phyloP scores from a whole-genome alignment of 2,888 invertebrate genomes.

The Acronicta alni region DNA sequence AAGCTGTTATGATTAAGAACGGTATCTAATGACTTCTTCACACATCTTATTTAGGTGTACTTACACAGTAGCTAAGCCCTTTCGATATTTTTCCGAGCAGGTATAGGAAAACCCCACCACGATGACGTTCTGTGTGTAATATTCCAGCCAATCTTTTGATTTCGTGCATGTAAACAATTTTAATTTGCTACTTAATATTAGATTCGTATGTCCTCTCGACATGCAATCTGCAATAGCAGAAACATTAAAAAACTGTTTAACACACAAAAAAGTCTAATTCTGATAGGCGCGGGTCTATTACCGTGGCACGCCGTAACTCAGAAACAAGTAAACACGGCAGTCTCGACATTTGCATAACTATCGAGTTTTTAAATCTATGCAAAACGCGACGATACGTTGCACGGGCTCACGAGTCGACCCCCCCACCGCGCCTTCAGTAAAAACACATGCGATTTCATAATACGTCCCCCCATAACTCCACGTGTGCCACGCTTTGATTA shows the following conservation, averaged over 20 bases:
- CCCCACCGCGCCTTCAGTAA: constrained; percentile 68
- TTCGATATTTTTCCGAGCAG: background rate
- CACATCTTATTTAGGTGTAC: no score
- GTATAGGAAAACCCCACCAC: no score
- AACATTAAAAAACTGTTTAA: constrained; percentile 58
- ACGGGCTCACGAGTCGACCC: constrained; percentile 79
- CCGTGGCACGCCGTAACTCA: constrained; percentile 85
- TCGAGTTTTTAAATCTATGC: constrained; percentile 89
- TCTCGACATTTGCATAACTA: constrained; percentile 86
- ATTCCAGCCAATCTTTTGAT: constrained; percentile 21
- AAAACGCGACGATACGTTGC: constrained; percentile 87
- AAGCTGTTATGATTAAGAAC: no score
- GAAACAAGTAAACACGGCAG: constrained; percentile 87
- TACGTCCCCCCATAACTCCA: constrained; percentile 66
- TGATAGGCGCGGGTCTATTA: constrained; percentile 83
- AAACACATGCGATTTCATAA: constrained; percentile 84
- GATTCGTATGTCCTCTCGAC: constrained; percentile 67
- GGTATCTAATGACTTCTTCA: no score
- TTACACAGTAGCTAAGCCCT: background rate
- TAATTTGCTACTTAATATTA: constrained; percentile 65
- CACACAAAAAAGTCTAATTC: constrained; percentile 78
- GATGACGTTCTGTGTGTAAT: no score
- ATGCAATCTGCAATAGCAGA: constrained; percentile 75
- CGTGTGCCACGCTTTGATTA: constrained; percentile 74
- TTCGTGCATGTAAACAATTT: constrained; percentile 63